Base-by-base conservation (phyloP, 2,797 vertebrate genomes). In the Chanos chanos region DNA sequence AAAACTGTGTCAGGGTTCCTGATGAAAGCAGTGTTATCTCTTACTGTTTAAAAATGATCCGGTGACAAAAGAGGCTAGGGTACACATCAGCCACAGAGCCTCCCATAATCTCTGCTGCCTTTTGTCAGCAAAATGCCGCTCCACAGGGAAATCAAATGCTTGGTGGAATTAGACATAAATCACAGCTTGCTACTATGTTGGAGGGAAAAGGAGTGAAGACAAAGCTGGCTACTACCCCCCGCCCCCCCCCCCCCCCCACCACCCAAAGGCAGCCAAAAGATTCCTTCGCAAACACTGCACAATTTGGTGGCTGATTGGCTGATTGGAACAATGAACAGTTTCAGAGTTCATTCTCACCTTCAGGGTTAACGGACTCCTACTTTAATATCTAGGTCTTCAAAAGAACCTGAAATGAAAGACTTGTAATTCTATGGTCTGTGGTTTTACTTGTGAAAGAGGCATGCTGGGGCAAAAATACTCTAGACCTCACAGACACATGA, bases 61-160 rank as follows among this genome's bases (percentile, higher is more conserved):
- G 55, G 54, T 64, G 61, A 71, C 55, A 75, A 49, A 47, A 57
- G 48, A 70, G 30, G 66, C 22, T 13, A 48, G 19, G 7, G 16
- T 64, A 66, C 41, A 66, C 48, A 21, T 40, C 59, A 37, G 1
- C 24, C 52, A 51, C 33, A 21, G 48, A 45, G 54, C 18, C 57
- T 47, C 64, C 53, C 62, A 61, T 65, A 71, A 72, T 78, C 64
- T 68, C 48, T 58, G 34, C 56, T 56, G 64, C 43, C 47, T 68
- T 74, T 64, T 74, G 66, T 76, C 70, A 78, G 66, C 72, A 74
- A 68, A 72, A 44, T 60, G 68, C 53, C 48, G 49, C 40, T 77
- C 79, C 45, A 31, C 43, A 44, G 76, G 75, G 77, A 81, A 77
- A 84, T 85, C 74, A 83, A 77, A 68, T 36, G 49, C 69, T 71